Evolutionary conservation across 2,797 vertebrate genomes (phyloP).

Genomic region (Limosa lapponica): DNA sequence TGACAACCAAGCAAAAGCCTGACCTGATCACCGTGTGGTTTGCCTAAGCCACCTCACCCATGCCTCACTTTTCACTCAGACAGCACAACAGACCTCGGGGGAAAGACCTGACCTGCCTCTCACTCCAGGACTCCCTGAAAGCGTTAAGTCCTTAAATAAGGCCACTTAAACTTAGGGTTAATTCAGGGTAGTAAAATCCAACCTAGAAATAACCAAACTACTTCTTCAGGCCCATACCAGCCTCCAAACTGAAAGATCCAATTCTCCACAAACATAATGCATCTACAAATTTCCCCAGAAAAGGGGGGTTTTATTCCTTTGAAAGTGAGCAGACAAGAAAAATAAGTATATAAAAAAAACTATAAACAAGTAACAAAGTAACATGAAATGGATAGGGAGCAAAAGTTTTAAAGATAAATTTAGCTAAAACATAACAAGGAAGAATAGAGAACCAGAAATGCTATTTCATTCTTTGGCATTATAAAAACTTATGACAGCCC

Average conservation of each 20-base stretch:
- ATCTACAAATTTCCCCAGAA: neutral
- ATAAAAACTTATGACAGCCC: neutral
- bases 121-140: neutral
- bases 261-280: neutral
- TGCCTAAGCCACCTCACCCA: neutral
- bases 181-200: neutral
- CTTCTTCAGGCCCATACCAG: neutral
- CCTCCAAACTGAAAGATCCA: neutral
- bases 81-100: neutral
- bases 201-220: neutral
- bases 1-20: neutral
- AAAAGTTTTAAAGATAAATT: neutral
- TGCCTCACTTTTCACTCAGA: neutral
- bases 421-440: neutral
- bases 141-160: neutral
- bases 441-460: neutral
- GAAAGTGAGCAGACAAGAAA: neutral
- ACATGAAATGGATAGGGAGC: neutral
- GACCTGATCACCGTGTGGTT: neutral
- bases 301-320: fast-evolving
- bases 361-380: neutral
- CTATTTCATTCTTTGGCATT: neutral
- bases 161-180: neutral
- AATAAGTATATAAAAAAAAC: neutral
- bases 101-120: neutral